Evolutionary conservation across 1,140 invertebrate species (phyloP), one percentile per base, ranked within the genome.

Genomic region (Aphelinus atriplicis): DNA sequence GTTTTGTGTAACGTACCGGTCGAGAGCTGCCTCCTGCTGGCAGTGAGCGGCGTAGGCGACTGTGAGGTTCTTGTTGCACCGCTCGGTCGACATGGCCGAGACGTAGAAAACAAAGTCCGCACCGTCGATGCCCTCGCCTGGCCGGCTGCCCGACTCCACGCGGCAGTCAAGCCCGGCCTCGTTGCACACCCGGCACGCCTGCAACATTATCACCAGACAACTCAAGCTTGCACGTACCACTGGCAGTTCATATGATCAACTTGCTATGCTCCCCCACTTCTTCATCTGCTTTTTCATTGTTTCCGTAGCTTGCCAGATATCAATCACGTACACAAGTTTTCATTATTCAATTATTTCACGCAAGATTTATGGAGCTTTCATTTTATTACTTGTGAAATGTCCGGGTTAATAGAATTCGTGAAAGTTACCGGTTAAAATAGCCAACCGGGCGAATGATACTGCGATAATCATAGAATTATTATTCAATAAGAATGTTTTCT

Each of bases 21-120:
- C 97, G 63, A 97, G 88, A 43, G 93, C 92, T 2, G 93, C 91
- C 87, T 99, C 98, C 86, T 98, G 97, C 85, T 99, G 98, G 85
- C 98, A 99, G 85, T 99, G 98, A 3, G 97, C 97, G 9, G 98
- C 98, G 89, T 99, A 99, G 0, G 98, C 98, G 10, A 97, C 96
- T 0, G 98, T 99, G 75, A 96, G 89, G 0, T 94, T 94, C 78
- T 96, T 94, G 63, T 93, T 91, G 87, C 98, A 99, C 46, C 97
- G 89, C 79, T 96, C 93, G 0, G 97, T 98, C 82, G 97, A 92
- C 82, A 96, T 92, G 0, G 98, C 97, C 10, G 97, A 98, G 7
- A 99, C 95, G 86, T 99, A 99, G 79, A 99, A 94, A 7, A 99
- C 93, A 89, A 99, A 99, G 88, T 99, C 97, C 0, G 96, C 93